These are phyloP conservation scores for Rachycentron canadum DNA, from an alignment of 2,797 vertebrate genomes.

Conservation along the genomic window DNA sequence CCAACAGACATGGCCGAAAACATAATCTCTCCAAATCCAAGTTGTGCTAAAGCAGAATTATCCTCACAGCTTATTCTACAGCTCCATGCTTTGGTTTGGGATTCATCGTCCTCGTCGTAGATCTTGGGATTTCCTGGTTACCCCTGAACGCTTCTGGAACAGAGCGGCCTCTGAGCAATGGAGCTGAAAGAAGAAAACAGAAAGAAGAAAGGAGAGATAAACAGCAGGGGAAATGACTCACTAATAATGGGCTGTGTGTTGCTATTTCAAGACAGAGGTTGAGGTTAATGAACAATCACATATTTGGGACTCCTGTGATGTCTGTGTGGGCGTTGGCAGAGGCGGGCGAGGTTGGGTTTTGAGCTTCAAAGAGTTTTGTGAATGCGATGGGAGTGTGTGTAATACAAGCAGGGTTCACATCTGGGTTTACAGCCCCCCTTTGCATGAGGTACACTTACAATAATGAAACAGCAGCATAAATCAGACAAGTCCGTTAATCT, in stretches of 20 bases:
- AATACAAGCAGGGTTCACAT: slow-evolving; percentile 28
- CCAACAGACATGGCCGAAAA: too few species aligned
- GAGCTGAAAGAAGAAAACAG: slow-evolving; percentile 8
- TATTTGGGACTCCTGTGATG: slow-evolving; percentile 64
- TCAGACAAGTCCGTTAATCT: not conserved
- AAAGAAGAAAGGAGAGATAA: slow-evolving; percentile 19
- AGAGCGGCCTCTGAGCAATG: not conserved
- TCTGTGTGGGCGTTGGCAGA: slow-evolving; percentile 29
- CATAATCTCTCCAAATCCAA: too few species aligned
- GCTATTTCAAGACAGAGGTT: slow-evolving; percentile 74
- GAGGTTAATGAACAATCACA: slow-evolving; percentile 82
- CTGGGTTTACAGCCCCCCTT: not conserved
- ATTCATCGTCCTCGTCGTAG: not conserved
- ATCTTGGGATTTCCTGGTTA: slow-evolving; percentile 11
- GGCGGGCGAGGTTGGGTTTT: not conserved
- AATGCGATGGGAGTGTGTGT: slow-evolving; percentile 32
- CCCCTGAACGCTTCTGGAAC: not conserved
- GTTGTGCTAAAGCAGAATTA: too few species aligned
- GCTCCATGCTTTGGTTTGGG: not conserved
- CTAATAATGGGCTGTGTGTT: slow-evolving; percentile 44
- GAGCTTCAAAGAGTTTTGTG: slow-evolving; percentile 43
- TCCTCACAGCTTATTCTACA: not conserved
- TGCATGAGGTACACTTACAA: slow-evolving; percentile 16
- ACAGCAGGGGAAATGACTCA: slow-evolving; percentile 30
- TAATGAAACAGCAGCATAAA: slow-evolving; percentile 22